A percentile compares a stretch with the other conserved stretches of the same genome.
These are phyloP conservation scores for Icerya purchasi DNA, from an alignment of 2,888 invertebrate species.

Conservation along the genomic window DNA sequence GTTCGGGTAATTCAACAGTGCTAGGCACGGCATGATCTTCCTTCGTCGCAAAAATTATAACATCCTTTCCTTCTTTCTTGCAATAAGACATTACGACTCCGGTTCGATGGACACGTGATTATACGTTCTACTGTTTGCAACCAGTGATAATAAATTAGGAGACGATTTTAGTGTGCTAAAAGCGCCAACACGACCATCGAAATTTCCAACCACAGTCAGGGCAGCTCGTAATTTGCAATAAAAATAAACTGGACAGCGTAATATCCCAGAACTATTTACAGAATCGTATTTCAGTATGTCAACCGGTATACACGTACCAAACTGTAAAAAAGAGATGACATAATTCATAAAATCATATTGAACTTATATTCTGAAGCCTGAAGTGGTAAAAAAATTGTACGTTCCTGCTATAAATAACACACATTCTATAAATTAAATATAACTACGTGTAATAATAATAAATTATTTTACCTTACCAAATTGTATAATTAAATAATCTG, in stretches of 20 bases:
- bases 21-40: conserved; percentile 57
- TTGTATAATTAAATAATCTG: too few relatives aligned
- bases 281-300: conserved; percentile 36
- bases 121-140: conserved; percentile 14
- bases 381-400: too few relatives aligned
- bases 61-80: conserved; percentile 44
- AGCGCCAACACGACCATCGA: conserved; percentile 30
- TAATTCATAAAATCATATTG: too few relatives aligned
- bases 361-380: too few relatives aligned
- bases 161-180: conserved; percentile 33
- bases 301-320: conserved; percentile 30
- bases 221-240: conserved; percentile 36
- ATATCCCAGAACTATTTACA: conserved; percentile 28
- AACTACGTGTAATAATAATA: too few relatives aligned
- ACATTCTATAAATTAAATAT: too few relatives aligned
- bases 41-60: conserved; percentile 57
- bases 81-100: conserved; percentile 20
- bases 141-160: conserved; percentile 24
- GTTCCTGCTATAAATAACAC: too few relatives aligned
- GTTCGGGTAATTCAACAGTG: conserved; percentile 42
- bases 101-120: conserved; percentile 8
- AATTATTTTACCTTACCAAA: too few relatives aligned
- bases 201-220: conserved; percentile 30
- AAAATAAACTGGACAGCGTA: conserved; percentile 32
- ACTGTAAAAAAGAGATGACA: conserved; percentile 18